Percentiles rank a stretch among this genome's conserved stretches.
Evolutionary conservation across 1,140 invertebrate genomes (phyloP).

Genomic region (Aphidius gifuensis): DNA sequence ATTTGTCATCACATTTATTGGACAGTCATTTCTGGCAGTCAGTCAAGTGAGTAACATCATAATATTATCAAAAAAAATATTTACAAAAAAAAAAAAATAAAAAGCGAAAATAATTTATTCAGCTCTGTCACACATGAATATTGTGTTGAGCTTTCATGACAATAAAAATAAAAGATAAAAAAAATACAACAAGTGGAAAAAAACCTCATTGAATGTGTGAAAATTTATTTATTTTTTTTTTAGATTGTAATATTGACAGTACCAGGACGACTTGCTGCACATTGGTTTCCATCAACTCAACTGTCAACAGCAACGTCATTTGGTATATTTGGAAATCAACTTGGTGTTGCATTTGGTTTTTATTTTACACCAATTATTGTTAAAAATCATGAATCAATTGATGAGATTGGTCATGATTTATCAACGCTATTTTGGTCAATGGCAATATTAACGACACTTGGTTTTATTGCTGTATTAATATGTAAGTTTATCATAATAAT

Average conservation of each 20-base stretch:
- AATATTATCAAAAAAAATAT: too few species aligned
- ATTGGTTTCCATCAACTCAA: constrained; percentile 60
- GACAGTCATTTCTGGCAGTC: constrained; percentile 67
- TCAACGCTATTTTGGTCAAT: constrained; percentile 50
- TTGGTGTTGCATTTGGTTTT: constrained; percentile 53
- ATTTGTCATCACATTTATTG: constrained; percentile 66
- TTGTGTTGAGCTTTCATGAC: too few species aligned
- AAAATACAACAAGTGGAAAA: background rate
- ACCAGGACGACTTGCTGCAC: constrained; percentile 70
- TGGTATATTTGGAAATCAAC: constrained; percentile 76
- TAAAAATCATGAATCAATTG: constrained; percentile 46
- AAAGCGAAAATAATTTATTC: background rate
- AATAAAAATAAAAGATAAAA: too few species aligned
- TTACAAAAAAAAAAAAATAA: background rate
- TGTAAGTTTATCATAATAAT: constrained; percentile 54
- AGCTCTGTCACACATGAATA: too few species aligned
- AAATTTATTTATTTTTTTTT: background rate
- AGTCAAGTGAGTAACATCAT: constrained; percentile 52
- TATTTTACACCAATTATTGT: constrained; percentile 51
- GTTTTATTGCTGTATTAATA: constrained; percentile 61
- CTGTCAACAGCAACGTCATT: constrained; percentile 73
- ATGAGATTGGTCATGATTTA: constrained; percentile 45
- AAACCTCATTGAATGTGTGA: background rate
- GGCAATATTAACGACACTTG: constrained; percentile 57
- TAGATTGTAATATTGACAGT: constrained; percentile 65